phyloP scores from a whole-genome alignment of 2,113 vertebrate genomes.

The Theropithecus gelada region DNA sequence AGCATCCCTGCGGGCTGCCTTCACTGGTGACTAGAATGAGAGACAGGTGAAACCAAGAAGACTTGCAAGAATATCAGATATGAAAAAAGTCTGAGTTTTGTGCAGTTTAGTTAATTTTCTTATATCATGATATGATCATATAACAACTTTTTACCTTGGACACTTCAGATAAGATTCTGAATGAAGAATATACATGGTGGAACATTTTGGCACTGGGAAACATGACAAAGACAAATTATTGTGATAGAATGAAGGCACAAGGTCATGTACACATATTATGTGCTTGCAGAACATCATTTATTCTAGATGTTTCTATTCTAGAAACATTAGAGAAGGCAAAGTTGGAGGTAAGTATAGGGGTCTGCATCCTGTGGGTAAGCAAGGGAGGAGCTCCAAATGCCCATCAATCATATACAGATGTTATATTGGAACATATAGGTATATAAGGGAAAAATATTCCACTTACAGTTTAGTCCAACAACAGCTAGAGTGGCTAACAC shows the following conservation, averaged over 20 bases:
- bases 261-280: not conserved
- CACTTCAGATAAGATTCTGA: not conserved
- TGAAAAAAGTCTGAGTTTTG: not conserved
- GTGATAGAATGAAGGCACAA: not conserved
- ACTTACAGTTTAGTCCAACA: not conserved
- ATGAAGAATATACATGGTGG: not conserved
- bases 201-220: not conserved
- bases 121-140: not conserved
- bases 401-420: not conserved
- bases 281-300: not conserved
- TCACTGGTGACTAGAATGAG: not conserved
- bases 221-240: not conserved
- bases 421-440: not conserved
- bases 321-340: slow-evolving; percentile 4
- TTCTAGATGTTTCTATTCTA: not conserved
- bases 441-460: not conserved
- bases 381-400: not conserved
- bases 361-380: not conserved
- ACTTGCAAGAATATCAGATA: not conserved
- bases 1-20: too few species aligned
- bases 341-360: not conserved
- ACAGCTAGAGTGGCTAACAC: not conserved
- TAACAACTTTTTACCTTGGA: not conserved
- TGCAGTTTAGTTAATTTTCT: not conserved
- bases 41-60: not conserved